phyloP scores from a whole-genome alignment of 2,888 invertebrate genomes.

The Gortyna flavago region DNA sequence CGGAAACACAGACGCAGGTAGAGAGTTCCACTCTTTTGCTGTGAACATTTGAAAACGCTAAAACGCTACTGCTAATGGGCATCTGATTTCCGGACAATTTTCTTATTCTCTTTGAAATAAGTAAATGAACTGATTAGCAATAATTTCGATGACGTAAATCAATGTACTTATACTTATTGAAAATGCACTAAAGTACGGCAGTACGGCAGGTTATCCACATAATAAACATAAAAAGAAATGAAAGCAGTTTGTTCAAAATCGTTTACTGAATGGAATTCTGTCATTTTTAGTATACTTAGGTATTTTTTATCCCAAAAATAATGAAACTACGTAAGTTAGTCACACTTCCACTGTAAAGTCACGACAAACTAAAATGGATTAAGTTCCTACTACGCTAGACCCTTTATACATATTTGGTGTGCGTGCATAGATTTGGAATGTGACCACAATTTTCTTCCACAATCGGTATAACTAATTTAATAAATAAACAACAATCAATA shows the following conservation, averaged over 20 bases:
- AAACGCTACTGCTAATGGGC: not conserved
- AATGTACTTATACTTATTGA: not conserved
- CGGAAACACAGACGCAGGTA: no score
- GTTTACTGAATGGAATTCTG: no score
- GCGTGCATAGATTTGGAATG: not conserved
- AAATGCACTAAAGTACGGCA: not conserved
- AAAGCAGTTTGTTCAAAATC: no score
- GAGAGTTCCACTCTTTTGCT: no score
- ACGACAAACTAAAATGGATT: not conserved
- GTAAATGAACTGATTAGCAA: not conserved
- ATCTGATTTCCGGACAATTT: not conserved
- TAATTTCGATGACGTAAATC: not conserved
- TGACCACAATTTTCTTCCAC: not conserved
- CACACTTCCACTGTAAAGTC: not conserved
- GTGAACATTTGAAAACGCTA: no score
- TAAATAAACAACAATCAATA: not conserved
- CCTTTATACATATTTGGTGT: not conserved
- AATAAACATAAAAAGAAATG: no score
- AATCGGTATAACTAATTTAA: not conserved
- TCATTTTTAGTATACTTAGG: not conserved
- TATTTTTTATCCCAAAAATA: not conserved
- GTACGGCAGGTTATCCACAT: no score
- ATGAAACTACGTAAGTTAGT: not conserved
- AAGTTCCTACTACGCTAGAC: not conserved
- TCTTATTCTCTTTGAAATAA: not conserved